Conservation (phyloP, 2,797 vertebrate species). For the Danio choprae region DNA sequence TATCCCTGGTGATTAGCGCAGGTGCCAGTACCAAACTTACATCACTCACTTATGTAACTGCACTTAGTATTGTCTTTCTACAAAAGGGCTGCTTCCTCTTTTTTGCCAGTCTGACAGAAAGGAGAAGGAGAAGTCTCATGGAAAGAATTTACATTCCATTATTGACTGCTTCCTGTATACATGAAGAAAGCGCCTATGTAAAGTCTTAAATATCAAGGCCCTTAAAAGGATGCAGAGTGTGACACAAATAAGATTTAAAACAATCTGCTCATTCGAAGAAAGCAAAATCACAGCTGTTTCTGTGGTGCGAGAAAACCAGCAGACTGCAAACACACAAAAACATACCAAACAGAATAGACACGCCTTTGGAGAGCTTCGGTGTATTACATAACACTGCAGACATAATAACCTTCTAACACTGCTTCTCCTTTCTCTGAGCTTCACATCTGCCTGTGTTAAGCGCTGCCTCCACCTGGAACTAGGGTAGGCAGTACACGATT, state of each 20-base stretch:
- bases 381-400: conserved; percentile 43
- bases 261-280: conserved; percentile 8
- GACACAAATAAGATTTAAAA: conserved; percentile 9
- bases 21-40: conserved; percentile 30
- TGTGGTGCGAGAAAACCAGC: conserved; percentile 29
- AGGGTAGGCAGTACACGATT: neutral
- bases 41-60: conserved; percentile 47
- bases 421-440: conserved; percentile 19
- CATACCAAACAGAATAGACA: conserved; percentile 2
- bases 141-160: conserved; percentile 27
- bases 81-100: conserved; percentile 20
- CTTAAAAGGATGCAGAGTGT: neutral
- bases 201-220: neutral
- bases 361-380: conserved; percentile 22
- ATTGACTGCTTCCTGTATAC: conserved; percentile 24
- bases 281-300: conserved; percentile 16
- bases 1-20: conserved; percentile 1
- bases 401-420: conserved; percentile 37
- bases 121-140: conserved; percentile 28
- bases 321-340: conserved; percentile 19
- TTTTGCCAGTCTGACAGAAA: neutral
- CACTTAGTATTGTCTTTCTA: neutral
- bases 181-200: neutral
- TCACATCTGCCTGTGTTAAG: conserved; percentile 17
- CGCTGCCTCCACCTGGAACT: neutral